Percentiles rank a stretch among this genome's conserved stretches.
These are phyloP conservation scores for Neogale vison DNA, from an alignment of 2,113 vertebrate species.

Conservation along the genomic window DNA sequence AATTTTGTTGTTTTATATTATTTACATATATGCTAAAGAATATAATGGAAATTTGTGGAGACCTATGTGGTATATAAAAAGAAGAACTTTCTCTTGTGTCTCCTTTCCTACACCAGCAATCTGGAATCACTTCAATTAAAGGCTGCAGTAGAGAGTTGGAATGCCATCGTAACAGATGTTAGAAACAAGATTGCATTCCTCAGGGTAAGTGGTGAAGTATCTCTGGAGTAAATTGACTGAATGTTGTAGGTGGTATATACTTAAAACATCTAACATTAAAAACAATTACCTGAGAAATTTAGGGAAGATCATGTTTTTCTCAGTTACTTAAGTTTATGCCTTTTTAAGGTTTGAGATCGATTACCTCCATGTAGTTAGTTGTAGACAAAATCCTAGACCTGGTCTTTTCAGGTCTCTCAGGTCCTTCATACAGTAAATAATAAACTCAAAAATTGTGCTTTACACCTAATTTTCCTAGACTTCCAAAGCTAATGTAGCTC, in stretches of 20 bases:
- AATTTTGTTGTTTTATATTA: slow-evolving; percentile 52
- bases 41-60: slow-evolving; percentile 22
- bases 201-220: slow-evolving; percentile 70
- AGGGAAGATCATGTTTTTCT: slow-evolving; percentile 9
- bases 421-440: background rate
- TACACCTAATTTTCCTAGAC: slow-evolving; percentile 29
- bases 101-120: slow-evolving; percentile 63
- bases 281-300: slow-evolving; percentile 4
- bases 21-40: slow-evolving; percentile 27
- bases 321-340: slow-evolving; percentile 21
- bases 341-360: slow-evolving; percentile 29
- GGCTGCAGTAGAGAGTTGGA: slow-evolving; percentile 78
- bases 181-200: slow-evolving; percentile 78
- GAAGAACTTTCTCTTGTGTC: slow-evolving; percentile 41
- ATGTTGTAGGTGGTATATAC: background rate
- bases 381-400: background rate
- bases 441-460: slow-evolving; percentile 1
- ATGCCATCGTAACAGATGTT: slow-evolving; percentile 77
- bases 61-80: slow-evolving; percentile 31
- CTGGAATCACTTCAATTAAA: slow-evolving; percentile 76
- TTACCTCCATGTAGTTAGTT: background rate
- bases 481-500: background rate
- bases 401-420: background rate
- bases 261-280: slow-evolving; percentile 28
- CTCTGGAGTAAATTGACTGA: background rate